A percentile compares a stretch with the other conserved stretches of the same genome.
Conservation (phyloP, 2,113 vertebrate species). For the Neotragus moschatus region DNA sequence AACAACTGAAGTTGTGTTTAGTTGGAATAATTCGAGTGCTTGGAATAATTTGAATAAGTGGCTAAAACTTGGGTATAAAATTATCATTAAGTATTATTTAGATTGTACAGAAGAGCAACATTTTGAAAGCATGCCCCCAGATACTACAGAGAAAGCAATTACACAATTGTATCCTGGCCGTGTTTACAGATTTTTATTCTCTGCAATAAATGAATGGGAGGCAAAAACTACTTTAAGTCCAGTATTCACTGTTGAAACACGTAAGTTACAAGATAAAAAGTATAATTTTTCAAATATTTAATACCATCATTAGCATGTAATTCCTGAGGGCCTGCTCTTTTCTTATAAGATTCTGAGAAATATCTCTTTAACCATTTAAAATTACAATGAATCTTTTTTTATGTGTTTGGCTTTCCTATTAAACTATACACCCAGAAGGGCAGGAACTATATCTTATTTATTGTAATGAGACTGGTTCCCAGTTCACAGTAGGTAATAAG, state of each 20-base stretch:
- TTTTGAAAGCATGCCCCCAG: conserved; percentile 72
- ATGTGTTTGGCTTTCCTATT: neutral
- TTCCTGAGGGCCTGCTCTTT: neutral
- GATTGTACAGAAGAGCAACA: conserved; percentile 56
- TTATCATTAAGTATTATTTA: conserved; percentile 83
- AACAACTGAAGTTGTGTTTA: conserved; percentile 83
- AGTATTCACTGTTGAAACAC: conserved; percentile 80
- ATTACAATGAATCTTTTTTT: neutral
- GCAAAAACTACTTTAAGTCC: conserved; percentile 81
- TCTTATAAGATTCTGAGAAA: neutral
- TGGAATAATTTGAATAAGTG: conserved; percentile 76
- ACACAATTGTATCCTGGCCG: conserved; percentile 82
- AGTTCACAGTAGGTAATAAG: neutral
- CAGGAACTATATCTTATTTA: neutral
- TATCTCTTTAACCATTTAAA: neutral
- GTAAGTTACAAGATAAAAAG: conserved; percentile 79
- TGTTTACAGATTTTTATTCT: conserved; percentile 84
- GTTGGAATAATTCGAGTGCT: conserved; percentile 78
- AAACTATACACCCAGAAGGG: neutral
- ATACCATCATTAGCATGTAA: neutral
- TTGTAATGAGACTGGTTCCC: neutral
- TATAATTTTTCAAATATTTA: neutral
- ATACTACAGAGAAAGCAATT: conserved; percentile 76
- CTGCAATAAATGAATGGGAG: conserved; percentile 77
- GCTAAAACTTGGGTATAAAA: conserved; percentile 73